Percentiles rank a stretch among this genome's conserved stretches.
Evolutionary conservation across 2,113 vertebrate genomes (phyloP).

Genomic region (Hemiscyllium ocellatum): DNA sequence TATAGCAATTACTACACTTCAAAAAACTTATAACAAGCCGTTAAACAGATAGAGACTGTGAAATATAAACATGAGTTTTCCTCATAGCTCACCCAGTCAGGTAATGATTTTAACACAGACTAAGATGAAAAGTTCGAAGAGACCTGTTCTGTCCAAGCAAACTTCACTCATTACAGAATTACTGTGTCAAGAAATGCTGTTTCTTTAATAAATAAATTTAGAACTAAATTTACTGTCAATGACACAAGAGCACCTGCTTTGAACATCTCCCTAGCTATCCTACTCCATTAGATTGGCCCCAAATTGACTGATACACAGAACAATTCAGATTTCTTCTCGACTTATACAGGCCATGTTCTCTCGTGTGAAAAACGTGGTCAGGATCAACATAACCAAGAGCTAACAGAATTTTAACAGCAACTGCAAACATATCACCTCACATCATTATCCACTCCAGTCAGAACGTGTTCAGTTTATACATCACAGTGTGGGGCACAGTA

Average conservation of each 20-base stretch:
- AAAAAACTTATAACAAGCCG: background rate
- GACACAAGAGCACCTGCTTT: background rate
- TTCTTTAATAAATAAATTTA: background rate
- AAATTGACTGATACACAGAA: background rate
- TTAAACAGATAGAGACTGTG: background rate
- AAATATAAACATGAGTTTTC: background rate
- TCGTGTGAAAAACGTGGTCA: background rate
- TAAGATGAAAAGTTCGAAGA: background rate
- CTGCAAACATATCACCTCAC: background rate
- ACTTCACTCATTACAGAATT: too few species aligned
- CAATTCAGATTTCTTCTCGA: background rate
- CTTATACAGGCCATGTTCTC: background rate
- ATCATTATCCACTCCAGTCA: background rate
- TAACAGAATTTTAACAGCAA: background rate
- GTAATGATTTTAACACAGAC: background rate
- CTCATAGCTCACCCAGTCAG: background rate
- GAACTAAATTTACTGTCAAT: background rate
- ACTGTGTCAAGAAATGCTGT: background rate
- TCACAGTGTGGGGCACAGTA: background rate
- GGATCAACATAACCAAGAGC: too few species aligned
- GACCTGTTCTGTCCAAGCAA: too few species aligned
- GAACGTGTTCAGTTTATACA: background rate
- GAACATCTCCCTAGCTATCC: background rate
- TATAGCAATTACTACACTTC: background rate
- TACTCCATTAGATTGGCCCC: background rate